A percentile compares a stretch with the other conserved stretches of the same genome.
These are phyloP conservation scores for Coracopsis vasa DNA, from an alignment of 2,113 vertebrate genomes.

Conservation along the genomic window DNA sequence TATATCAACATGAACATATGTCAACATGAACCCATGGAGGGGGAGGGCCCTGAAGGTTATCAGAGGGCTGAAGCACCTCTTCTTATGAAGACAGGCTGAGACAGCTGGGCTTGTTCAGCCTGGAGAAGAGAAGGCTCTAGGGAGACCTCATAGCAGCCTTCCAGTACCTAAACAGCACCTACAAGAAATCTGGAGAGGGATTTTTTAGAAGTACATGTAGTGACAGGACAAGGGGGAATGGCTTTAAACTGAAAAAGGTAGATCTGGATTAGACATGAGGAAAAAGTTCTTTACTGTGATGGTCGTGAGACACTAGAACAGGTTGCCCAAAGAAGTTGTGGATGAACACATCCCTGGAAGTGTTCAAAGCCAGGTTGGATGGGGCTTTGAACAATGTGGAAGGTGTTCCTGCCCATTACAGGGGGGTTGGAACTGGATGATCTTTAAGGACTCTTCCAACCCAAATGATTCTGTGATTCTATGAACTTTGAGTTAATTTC, in stretches of 20 bases:
- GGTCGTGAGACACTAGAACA: neutral
- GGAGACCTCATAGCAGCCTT: neutral
- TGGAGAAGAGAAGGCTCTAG: neutral
- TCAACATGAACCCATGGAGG: neutral
- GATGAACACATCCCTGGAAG: rapidly evolving
- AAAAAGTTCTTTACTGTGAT: neutral
- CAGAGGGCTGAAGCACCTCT: neutral
- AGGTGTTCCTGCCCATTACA: neutral
- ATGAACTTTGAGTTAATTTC: neutral
- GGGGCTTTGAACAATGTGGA: neutral
- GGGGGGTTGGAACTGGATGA: rapidly evolving
- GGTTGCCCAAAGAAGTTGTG: neutral
- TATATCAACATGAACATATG: too few species aligned
- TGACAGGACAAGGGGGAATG: neutral
- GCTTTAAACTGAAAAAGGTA: neutral
- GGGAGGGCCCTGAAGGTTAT: neutral
- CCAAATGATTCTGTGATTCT: neutral
- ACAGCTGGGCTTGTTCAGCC: neutral
- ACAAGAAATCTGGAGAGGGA: neutral
- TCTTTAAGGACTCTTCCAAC: neutral
- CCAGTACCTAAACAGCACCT: neutral
- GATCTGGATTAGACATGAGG: neutral
- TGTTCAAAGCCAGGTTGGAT: neutral
- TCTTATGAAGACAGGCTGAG: neutral
- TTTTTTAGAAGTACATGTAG: neutral